Conservation (phyloP, 2,113 vertebrate genomes). For the Strix aluco region DNA sequence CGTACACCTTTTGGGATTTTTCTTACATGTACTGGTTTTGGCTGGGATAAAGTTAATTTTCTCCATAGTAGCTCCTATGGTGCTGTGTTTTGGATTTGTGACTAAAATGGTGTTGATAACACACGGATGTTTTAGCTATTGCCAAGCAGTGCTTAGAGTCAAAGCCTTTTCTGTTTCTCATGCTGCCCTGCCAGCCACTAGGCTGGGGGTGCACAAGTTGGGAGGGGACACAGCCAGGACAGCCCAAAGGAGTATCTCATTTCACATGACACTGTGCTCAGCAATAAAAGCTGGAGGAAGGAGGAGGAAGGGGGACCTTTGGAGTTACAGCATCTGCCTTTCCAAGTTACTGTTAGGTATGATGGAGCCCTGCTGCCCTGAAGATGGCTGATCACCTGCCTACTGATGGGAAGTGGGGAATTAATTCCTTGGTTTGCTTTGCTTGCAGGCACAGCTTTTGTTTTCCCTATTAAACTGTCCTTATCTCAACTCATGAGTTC, state of each 20-base stretch:
- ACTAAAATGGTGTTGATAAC: background rate
- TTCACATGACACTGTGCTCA: background rate
- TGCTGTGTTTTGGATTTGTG: background rate
- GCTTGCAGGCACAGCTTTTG: accelerated
- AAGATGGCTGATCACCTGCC: background rate
- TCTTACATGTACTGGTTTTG: background rate
- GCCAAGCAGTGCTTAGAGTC: background rate
- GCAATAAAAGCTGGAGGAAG: background rate
- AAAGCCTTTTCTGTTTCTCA: background rate
- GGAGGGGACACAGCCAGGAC: background rate
- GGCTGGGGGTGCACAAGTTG: background rate
- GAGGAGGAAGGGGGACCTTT: background rate
- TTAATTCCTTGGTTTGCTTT: background rate
- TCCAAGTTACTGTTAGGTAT: accelerated
- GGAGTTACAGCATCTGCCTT: background rate
- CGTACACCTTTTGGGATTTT: background rate
- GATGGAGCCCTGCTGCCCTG: background rate
- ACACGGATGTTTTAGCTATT: background rate
- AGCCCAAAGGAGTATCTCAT: background rate
- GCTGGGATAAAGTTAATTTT: background rate
- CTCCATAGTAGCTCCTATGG: background rate
- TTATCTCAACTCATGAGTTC: background rate
- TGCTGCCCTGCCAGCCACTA: accelerated
- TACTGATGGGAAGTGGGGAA: accelerated
- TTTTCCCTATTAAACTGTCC: background rate